Evolutionary conservation across 2,888 invertebrate species (phyloP).

Genomic region (Acrobasis suavella): DNA sequence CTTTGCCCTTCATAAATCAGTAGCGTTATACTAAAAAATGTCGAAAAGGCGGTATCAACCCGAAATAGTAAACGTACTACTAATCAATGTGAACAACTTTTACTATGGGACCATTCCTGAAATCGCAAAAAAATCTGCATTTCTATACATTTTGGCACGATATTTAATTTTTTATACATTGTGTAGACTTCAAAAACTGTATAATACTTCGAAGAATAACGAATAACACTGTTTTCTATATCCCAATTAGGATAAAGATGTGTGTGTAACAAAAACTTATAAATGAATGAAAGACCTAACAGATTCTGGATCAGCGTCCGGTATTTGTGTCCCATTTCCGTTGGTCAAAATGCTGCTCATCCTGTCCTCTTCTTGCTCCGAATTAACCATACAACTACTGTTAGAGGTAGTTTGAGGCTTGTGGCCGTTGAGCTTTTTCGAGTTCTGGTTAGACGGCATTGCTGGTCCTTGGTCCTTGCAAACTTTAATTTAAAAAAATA

Average conservation of each 20-base stretch:
- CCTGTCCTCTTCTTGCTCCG: not conserved
- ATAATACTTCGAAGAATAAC: too few relatives aligned
- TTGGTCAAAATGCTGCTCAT: not conserved
- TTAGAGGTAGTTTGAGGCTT: not conserved
- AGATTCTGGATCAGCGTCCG: constrained; percentile 5
- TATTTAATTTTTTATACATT: too few relatives aligned
- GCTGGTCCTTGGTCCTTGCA: not conserved
- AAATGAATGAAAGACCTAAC: constrained; percentile 14
- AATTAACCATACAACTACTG: not conserved
- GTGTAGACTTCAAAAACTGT: too few relatives aligned
- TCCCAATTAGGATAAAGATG: not conserved
- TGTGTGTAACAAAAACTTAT: not conserved
- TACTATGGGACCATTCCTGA: too few relatives aligned
- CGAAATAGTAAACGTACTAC: too few relatives aligned
- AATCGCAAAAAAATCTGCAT: too few relatives aligned
- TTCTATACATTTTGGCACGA: too few relatives aligned
- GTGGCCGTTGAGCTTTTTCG: not conserved
- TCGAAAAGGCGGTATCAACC: too few relatives aligned
- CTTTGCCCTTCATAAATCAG: too few relatives aligned
- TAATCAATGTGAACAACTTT: too few relatives aligned
- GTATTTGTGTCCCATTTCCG: not conserved
- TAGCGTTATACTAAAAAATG: too few relatives aligned
- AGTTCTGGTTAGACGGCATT: not conserved
- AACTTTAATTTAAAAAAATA: not conserved
- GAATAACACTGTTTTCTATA: too few relatives aligned